phyloP scores from a whole-genome alignment of 23 tunicate genomes.

The Diplosoma virens region DNA sequence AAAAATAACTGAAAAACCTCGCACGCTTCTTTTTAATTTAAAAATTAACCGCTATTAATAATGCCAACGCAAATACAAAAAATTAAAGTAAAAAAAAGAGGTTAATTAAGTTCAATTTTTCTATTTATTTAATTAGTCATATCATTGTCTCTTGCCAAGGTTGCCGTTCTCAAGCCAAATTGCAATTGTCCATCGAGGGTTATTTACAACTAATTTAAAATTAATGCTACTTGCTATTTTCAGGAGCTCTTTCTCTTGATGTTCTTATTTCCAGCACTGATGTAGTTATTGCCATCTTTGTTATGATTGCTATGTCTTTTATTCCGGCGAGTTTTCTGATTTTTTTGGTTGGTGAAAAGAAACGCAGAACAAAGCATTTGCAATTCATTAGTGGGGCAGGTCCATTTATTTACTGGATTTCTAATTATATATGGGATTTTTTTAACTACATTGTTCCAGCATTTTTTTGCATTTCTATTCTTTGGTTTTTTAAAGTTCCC shows the following conservation, averaged over 20 bases:
- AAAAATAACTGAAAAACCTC: too few species aligned
- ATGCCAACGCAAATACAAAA: too few species aligned
- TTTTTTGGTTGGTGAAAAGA: slow-evolving; percentile 52
- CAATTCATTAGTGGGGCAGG: slow-evolving; percentile 58
- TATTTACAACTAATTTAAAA: background rate
- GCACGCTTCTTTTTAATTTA: too few species aligned
- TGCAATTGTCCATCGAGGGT: too few species aligned
- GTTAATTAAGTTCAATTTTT: too few species aligned
- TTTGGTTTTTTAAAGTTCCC: slow-evolving; percentile 42
- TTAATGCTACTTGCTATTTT: background rate
- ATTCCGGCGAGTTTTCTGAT: slow-evolving; percentile 63
- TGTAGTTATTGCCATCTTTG: slow-evolving; percentile 52
- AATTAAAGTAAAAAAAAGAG: too few species aligned
- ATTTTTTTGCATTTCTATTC: slow-evolving; percentile 25
- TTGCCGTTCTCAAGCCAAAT: too few species aligned
- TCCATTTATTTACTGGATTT: slow-evolving; percentile 52
- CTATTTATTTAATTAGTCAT: too few species aligned
- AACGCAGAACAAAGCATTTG: slow-evolving; percentile 48
- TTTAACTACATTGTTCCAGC: slow-evolving; percentile 57
- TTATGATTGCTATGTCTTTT: slow-evolving; percentile 60
- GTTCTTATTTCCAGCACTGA: slow-evolving; percentile 55
- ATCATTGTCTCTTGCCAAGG: too few species aligned
- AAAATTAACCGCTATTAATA: too few species aligned
- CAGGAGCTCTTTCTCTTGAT: slow-evolving; percentile 48
- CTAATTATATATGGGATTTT: slow-evolving; percentile 67